phyloP scores from a whole-genome alignment of 2,113 vertebrate genomes.

The Dicerorhinus sumatrensis region DNA sequence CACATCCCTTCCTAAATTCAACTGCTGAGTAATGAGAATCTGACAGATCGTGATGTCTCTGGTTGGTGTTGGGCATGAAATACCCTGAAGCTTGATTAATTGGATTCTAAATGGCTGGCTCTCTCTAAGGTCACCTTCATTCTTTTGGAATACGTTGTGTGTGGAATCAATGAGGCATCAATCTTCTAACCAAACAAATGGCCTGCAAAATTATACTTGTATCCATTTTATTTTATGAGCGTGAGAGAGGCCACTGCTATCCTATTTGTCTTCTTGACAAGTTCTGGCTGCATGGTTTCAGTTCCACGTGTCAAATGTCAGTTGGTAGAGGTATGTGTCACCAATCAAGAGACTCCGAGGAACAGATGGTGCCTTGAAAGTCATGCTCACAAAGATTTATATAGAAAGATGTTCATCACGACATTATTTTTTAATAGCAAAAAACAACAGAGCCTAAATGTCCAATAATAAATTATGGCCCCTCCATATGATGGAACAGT shows the following conservation, averaged over 20 bases:
- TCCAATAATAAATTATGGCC: slow-evolving; percentile 58
- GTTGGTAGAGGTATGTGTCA: slow-evolving; percentile 46
- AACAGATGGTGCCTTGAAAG: slow-evolving; percentile 47
- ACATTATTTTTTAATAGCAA: slow-evolving; percentile 60
- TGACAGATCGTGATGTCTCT: neutral
- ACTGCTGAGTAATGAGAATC: neutral
- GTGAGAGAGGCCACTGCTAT: slow-evolving; percentile 34
- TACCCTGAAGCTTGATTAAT: slow-evolving; percentile 31
- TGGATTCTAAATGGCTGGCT: slow-evolving; percentile 21
- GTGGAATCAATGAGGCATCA: slow-evolving; percentile 59
- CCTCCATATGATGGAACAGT: neutral
- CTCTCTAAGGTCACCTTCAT: slow-evolving; percentile 64
- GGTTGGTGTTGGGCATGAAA: neutral
- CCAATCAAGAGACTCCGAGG: neutral
- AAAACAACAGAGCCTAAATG: slow-evolving; percentile 33
- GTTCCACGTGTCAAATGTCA: slow-evolving; percentile 49
- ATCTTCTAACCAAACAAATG: slow-evolving; percentile 65
- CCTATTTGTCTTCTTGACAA: slow-evolving; percentile 76
- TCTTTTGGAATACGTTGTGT: slow-evolving; percentile 7
- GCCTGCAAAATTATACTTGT: slow-evolving; percentile 55
- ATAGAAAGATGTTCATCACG: slow-evolving; percentile 34
- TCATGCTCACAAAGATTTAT: slow-evolving; percentile 52
- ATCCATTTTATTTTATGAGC: slow-evolving; percentile 45
- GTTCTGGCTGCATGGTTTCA: slow-evolving; percentile 40
- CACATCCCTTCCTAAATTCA: neutral